A percentile compares a stretch with the other conserved stretches of the same genome.
These are phyloP conservation scores for Patella pellucida DNA, from an alignment of 2,888 invertebrate genomes.

Conservation along the genomic window DNA sequence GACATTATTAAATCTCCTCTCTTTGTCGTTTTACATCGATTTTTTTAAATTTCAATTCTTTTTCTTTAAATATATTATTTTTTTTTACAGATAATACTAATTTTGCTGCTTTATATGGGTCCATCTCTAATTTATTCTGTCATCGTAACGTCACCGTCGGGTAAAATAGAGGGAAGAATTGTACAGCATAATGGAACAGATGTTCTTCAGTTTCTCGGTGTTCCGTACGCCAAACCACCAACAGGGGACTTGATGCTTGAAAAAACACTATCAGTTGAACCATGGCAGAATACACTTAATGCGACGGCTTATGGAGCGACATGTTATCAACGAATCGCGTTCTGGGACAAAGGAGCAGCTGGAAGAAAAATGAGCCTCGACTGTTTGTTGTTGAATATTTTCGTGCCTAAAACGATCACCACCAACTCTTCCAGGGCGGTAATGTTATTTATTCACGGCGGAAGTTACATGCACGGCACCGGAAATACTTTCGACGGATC, in stretches of 20 bases:
- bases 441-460: constrained; percentile 48
- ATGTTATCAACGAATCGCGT: constrained; percentile 18
- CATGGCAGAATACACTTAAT: constrained; percentile 73
- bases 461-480: constrained; percentile 42
- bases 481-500: constrained; percentile 42
- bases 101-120: too few species aligned
- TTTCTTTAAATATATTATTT: too few species aligned
- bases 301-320: constrained; percentile 17
- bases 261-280: constrained; percentile 57
- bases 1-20: too few species aligned
- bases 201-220: constrained; percentile 48
- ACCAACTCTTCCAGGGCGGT: constrained; percentile 22
- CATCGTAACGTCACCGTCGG: neutral
- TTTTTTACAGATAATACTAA: too few species aligned
- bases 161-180: constrained; percentile 17
- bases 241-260: constrained; percentile 73
- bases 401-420: neutral
- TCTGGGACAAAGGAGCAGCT: neutral
- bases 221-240: constrained; percentile 73
- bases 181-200: constrained; percentile 5
- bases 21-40: too few species aligned
- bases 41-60: too few species aligned
- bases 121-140: too few species aligned
- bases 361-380: neutral
- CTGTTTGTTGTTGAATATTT: neutral